A percentile compares a stretch with the other conserved stretches of the same genome.
These are phyloP conservation scores for Oreortyx pictus DNA, from an alignment of 2,797 vertebrate genomes.

Conservation along the genomic window DNA sequence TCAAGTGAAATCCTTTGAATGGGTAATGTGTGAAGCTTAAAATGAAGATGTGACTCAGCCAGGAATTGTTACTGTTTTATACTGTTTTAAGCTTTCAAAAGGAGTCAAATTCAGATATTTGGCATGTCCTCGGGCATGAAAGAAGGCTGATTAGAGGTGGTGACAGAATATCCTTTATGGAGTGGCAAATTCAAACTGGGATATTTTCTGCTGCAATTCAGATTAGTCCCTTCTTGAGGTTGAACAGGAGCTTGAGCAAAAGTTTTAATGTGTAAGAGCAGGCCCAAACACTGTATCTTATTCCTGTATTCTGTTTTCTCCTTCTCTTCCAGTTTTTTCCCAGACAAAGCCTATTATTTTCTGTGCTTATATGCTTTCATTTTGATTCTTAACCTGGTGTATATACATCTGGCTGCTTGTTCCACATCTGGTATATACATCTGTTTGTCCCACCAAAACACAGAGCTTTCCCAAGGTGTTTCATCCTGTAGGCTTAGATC, in stretches of 20 bases:
- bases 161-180: neutral
- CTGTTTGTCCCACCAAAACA: neutral
- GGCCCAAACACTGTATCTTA: neutral
- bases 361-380: neutral
- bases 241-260: neutral
- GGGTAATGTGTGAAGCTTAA: slow-evolving; percentile 18
- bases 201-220: slow-evolving; percentile 17
- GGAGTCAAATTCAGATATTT: neutral
- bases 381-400: neutral
- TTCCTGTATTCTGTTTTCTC: neutral
- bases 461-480: neutral
- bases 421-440: neutral
- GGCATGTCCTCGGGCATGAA: neutral
- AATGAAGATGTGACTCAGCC: slow-evolving; percentile 49
- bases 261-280: neutral
- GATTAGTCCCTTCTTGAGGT: neutral
- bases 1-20: slow-evolving; percentile 32
- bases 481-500: no score
- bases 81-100: slow-evolving; percentile 30
- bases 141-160: neutral
- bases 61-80: slow-evolving; percentile 57
- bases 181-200: neutral
- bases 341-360: neutral
- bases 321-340: fast-evolving
- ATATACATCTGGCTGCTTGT: neutral